phyloP scores from a whole-genome alignment of 2,113 vertebrate genomes.

The Nothobranchius furzeri region DNA sequence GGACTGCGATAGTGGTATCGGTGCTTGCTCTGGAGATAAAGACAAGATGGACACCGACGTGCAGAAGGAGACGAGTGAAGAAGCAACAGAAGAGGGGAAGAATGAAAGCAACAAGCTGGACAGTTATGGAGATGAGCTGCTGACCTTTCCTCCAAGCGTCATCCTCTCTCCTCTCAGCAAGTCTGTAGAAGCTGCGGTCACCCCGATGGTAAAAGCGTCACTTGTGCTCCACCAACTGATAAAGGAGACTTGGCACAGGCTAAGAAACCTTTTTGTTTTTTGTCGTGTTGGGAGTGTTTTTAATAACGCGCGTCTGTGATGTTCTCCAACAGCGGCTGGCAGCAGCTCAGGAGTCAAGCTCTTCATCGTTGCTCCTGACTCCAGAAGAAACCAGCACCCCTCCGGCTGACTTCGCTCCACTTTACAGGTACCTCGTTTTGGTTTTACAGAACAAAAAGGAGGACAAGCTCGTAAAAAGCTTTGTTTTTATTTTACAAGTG shows the following conservation, averaged over 20 bases:
- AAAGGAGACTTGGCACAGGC: background rate
- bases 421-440: conserved; percentile 74
- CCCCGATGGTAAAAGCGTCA: conserved; percentile 72
- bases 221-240: too few relatives aligned
- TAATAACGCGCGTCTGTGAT: background rate
- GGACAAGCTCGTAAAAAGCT: too few relatives aligned
- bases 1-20: conserved; percentile 55
- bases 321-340: conserved; percentile 58
- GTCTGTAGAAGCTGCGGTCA: conserved; percentile 78
- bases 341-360: conserved; percentile 36
- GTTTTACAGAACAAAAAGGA: background rate
- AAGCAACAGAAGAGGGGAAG: conserved; percentile 14
- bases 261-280: background rate
- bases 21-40: conserved; percentile 28
- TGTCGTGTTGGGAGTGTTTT: background rate
- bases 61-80: conserved; percentile 16
- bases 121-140: conserved; percentile 65
- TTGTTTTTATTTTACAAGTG: background rate
- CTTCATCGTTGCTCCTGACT: conserved; percentile 38
- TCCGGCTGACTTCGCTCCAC: conserved; percentile 55
- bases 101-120: conserved; percentile 32
- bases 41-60: conserved; percentile 30
- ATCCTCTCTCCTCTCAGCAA: conserved; percentile 82
- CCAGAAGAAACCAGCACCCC: conserved; percentile 34
- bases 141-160: conserved; percentile 70